A percentile compares a stretch with the other conserved stretches of the same genome.
Evolutionary conservation across 2,797 vertebrate genomes (phyloP).

Genomic region (Oryzias sinensis): DNA sequence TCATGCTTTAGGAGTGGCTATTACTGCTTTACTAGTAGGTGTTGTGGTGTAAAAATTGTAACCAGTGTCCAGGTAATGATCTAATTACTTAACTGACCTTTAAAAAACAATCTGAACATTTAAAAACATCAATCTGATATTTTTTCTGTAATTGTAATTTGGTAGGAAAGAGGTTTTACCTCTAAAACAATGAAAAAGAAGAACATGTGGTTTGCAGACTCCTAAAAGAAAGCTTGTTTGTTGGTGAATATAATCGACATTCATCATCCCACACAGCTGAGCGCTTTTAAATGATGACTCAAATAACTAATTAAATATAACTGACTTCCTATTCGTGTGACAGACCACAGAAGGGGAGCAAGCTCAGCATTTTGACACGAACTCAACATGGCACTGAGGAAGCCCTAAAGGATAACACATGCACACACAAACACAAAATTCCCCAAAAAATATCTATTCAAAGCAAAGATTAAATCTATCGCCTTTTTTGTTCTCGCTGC

Average conservation of each 20-base stretch:
- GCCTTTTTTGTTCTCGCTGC: slow-evolving; percentile 25
- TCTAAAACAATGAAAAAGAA: background rate
- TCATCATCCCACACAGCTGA: slow-evolving; percentile 5
- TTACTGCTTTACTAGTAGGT: slow-evolving; percentile 10
- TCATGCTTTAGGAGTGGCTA: slow-evolving; percentile 8
- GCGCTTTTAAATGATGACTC: slow-evolving; percentile 42
- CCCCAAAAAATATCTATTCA: slow-evolving; percentile 4
- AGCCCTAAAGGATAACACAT: slow-evolving; percentile 31
- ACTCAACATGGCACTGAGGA: slow-evolving; percentile 43
- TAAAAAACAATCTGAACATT: no score
- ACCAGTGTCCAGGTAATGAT: no score
- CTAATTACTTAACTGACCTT: no score
- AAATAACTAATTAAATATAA: slow-evolving; percentile 46
- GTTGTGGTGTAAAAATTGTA: no score
- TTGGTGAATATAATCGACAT: slow-evolving; percentile 10
- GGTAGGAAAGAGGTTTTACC: no score
- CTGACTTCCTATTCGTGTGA: slow-evolving; percentile 40
- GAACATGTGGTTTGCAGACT: slow-evolving; percentile 13
- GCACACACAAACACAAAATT: slow-evolving; percentile 4
- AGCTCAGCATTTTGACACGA: slow-evolving; percentile 36
- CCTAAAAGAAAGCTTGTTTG: slow-evolving; percentile 1
- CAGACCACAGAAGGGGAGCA: slow-evolving; percentile 26
- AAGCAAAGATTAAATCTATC: slow-evolving; percentile 31
- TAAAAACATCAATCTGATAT: no score
- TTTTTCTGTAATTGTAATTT: no score